Conservation (phyloP, 1,140 invertebrate species). For the Drosophila malerkotliana region DNA sequence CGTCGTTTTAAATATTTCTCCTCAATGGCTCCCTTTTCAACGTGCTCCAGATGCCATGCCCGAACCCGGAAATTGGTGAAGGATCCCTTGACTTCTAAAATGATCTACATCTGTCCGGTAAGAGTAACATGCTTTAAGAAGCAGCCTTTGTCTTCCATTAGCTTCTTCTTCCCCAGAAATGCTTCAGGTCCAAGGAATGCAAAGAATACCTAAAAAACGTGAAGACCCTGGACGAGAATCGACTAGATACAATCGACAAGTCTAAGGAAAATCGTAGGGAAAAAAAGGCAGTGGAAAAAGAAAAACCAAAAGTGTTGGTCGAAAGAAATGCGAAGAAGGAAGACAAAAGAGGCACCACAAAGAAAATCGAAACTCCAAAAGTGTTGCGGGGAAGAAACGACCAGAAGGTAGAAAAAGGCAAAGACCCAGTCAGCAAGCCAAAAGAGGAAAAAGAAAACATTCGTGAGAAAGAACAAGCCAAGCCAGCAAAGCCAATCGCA, state of each 20-base stretch:
- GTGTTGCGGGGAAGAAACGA: too few species aligned
- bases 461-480: neutral
- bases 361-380: too few species aligned
- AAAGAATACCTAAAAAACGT: neutral
- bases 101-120: slow-evolving; percentile 56
- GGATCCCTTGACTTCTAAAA: slow-evolving; percentile 19
- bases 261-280: too few species aligned
- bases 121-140: neutral
- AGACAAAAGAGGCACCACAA: too few species aligned
- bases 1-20: neutral
- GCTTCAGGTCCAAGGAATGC: neutral
- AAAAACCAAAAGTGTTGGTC: too few species aligned
- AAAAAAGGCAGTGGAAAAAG: too few species aligned
- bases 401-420: neutral
- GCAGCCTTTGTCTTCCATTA: neutral
- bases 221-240: neutral
- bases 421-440: too few species aligned
- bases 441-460: too few species aligned
- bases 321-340: too few species aligned
- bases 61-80: slow-evolving; percentile 42
- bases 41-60: slow-evolving; percentile 31
- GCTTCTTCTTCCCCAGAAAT: slow-evolving; percentile 11
- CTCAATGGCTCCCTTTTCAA: slow-evolving; percentile 51
- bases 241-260: neutral
- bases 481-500: neutral